phyloP scores from a whole-genome alignment of 2,113 vertebrate species.

The Pseudopipra pipra region DNA sequence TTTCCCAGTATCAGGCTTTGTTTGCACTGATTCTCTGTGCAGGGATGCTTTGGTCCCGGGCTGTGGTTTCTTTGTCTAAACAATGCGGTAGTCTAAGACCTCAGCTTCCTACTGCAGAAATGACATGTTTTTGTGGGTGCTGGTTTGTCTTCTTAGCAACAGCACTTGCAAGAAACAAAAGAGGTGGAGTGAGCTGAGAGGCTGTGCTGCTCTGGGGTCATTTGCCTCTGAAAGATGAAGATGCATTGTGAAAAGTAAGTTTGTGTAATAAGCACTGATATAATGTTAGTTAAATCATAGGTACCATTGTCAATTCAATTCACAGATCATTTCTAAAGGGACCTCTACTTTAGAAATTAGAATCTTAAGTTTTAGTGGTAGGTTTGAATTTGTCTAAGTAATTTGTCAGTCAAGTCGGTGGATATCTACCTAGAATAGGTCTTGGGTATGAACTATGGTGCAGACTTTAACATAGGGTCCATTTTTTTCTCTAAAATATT shows the following conservation, averaged over 20 bases:
- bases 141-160: not conserved
- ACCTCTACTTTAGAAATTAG: not conserved
- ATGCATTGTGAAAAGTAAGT: not conserved
- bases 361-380: not conserved
- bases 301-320: too few species aligned
- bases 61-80: slow-evolving; percentile 33
- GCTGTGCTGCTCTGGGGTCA: not conserved
- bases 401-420: not conserved
- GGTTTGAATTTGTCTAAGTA: not conserved
- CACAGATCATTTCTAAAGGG: not conserved
- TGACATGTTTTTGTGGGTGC: not conserved
- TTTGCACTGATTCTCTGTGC: not conserved
- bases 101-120: slow-evolving; percentile 33
- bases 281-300: not conserved
- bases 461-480: not conserved
- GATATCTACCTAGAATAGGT: not conserved
- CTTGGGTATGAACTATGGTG: not conserved
- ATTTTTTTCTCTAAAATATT: not conserved
- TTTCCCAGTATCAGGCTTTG: not conserved
- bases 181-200: not conserved
- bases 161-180: not conserved
- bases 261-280: not conserved
- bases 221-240: not conserved
- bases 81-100: not conserved
- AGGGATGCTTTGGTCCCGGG: not conserved